Conservation (phyloP, 2,888 invertebrate species). For the Rhingia campestris region DNA sequence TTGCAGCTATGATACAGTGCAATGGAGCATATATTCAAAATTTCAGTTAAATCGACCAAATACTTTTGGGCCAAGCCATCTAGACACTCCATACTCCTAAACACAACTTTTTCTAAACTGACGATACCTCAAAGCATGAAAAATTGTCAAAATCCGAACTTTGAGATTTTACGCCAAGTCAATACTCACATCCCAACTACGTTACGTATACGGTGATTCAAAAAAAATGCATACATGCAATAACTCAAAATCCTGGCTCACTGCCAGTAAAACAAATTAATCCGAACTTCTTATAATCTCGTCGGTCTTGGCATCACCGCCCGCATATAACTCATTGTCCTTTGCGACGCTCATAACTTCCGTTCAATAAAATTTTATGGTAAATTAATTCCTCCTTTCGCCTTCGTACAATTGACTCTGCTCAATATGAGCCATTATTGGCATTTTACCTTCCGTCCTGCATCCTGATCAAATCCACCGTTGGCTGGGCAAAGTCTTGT, state of each 20-base stretch:
- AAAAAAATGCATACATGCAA: too few relatives aligned
- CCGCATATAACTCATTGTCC: conserved; percentile 34
- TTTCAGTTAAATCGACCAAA: too few relatives aligned
- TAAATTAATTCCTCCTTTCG: conserved; percentile 57
- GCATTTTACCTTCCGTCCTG: conserved; percentile 29
- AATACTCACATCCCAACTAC: too few relatives aligned
- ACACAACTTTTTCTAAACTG: too few relatives aligned
- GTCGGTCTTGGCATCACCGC: not conserved
- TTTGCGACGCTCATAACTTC: conserved; percentile 49
- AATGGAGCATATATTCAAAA: too few relatives aligned
- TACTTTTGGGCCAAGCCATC: too few relatives aligned
- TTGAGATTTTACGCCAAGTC: too few relatives aligned
- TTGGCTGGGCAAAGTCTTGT: conserved; percentile 21
- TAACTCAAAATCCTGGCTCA: not conserved
- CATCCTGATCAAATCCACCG: not conserved
- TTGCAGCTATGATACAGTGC: too few relatives aligned
- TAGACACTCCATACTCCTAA: too few relatives aligned
- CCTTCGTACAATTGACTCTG: conserved; percentile 39
- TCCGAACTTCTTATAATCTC: conserved; percentile 1
- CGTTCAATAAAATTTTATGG: conserved; percentile 64
- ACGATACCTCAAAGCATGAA: too few relatives aligned
- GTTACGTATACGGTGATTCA: too few relatives aligned
- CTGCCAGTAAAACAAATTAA: conserved; percentile 7
- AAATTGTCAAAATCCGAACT: too few relatives aligned
- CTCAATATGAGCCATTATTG: conserved; percentile 30